A percentile compares a stretch with the other conserved stretches of the same genome.
phyloP scores from a whole-genome alignment of 2,797 vertebrate species.

The Crypturellus tataupa region DNA sequence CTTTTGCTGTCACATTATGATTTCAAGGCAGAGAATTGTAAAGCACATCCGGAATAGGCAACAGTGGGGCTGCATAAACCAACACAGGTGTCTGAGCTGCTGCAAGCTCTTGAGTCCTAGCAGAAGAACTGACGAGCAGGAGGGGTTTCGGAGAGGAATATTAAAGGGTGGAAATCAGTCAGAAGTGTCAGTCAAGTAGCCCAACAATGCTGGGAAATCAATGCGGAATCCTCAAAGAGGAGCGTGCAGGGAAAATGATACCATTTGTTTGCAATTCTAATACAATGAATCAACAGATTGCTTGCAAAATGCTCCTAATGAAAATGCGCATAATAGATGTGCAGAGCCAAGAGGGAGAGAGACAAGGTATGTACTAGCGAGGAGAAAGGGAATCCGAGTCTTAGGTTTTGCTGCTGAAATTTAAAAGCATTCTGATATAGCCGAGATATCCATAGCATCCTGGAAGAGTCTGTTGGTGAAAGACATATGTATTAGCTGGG shows the following conservation, averaged over 20 bases:
- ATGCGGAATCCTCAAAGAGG: constrained; percentile 66
- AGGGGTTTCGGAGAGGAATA: neutral
- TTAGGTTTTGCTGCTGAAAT: neutral
- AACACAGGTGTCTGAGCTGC: neutral
- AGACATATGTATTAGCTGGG: neutral
- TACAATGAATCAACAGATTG: constrained; percentile 79
- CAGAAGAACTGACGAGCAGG: constrained; percentile 18
- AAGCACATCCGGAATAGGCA: neutral
- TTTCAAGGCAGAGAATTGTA: neutral
- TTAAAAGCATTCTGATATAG: neutral
- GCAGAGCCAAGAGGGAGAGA: neutral
- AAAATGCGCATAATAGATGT: constrained; percentile 70
- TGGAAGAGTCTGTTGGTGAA: neutral
- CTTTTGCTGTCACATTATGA: neutral
- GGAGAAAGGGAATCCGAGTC: neutral
- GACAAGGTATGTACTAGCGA: neutral
- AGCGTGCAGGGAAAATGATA: constrained; percentile 57
- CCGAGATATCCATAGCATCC: rapidly evolving
- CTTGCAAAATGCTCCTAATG: constrained; percentile 72
- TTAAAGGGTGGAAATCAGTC: constrained; percentile 66
- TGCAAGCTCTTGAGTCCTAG: neutral
- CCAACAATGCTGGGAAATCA: constrained; percentile 73
- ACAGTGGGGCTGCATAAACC: neutral
- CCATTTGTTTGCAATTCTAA: constrained; percentile 84
- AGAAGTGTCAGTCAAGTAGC: constrained; percentile 75